Evolutionary conservation across 1,140 invertebrate genomes (phyloP).

Genomic region (Drosophila ironensis): DNA sequence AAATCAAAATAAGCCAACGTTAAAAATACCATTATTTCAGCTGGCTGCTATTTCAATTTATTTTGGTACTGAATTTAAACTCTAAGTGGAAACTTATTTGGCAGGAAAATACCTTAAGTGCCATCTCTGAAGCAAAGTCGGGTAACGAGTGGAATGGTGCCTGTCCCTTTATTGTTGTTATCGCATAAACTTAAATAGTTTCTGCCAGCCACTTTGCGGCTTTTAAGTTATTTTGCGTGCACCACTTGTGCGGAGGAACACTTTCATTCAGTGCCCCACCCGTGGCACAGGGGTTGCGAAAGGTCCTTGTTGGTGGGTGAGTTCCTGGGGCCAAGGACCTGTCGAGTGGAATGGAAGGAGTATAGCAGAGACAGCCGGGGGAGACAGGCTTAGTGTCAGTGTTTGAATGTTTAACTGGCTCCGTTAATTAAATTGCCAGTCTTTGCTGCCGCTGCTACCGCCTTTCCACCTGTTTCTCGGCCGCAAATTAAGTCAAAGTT

Average conservation of each 20-base stretch:
- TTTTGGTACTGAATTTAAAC: neutral
- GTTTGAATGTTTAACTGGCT: constrained; percentile 50
- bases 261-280: constrained; percentile 16
- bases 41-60: neutral
- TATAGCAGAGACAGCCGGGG: constrained; percentile 11
- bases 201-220: constrained; percentile 76
- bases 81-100: neutral
- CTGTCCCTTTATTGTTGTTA: constrained; percentile 67
- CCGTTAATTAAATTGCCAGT: constrained; percentile 53
- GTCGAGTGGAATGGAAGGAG: neutral
- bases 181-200: constrained; percentile 77
- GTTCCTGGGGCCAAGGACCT: constrained; percentile 28
- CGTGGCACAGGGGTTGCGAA: constrained; percentile 12
- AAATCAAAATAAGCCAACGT: neutral
- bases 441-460: neutral
- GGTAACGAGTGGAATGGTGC: neutral
- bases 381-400: constrained; percentile 14
- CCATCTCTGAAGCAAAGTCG: neutral
- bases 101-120: neutral
- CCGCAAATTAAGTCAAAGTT: constrained; percentile 46
- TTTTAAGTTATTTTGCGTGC: constrained; percentile 79
- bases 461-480: constrained; percentile 33
- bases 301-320: constrained; percentile 4
- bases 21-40: neutral
- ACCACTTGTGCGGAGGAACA: constrained; percentile 60